phyloP scores from a whole-genome alignment of 2,113 vertebrate genomes.

The Solea solea region DNA sequence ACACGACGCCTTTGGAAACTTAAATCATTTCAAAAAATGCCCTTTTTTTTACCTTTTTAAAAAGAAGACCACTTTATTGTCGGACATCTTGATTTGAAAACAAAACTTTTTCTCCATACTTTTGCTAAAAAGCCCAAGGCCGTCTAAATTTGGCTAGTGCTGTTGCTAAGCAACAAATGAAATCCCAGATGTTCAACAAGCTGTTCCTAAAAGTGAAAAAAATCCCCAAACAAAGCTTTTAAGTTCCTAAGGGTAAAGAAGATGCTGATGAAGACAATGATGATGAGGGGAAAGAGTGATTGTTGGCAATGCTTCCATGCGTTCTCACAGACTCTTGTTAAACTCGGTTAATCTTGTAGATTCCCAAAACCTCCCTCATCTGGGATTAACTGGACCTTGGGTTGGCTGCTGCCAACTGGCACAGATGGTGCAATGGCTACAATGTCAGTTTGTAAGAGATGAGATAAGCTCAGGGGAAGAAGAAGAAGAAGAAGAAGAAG shows the following conservation, averaged over 20 bases:
- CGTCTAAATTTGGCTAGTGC: background rate
- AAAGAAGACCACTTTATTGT: background rate
- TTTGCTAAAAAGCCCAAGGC: slow-evolving; percentile 1
- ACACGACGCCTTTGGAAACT: background rate
- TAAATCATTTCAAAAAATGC: background rate
- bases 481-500: background rate
- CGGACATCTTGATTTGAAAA: slow-evolving; percentile 1
- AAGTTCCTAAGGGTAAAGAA: slow-evolving; percentile 1
- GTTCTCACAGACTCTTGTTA: slow-evolving; percentile 66
- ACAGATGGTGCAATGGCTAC: slow-evolving; percentile 58
- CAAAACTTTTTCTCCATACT: background rate
- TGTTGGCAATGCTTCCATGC: slow-evolving; percentile 39
- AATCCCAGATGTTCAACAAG: slow-evolving; percentile 5
- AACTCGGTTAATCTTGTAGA: slow-evolving; percentile 68
- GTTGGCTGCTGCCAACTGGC: slow-evolving; percentile 51
- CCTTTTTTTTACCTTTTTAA: background rate
- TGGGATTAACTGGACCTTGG: slow-evolving; percentile 57
- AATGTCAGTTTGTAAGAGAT: slow-evolving; percentile 43
- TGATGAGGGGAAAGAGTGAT: slow-evolving; percentile 25
- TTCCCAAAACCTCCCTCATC: slow-evolving; percentile 59
- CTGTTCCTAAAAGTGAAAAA: slow-evolving; percentile 1
- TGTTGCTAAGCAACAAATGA: slow-evolving; percentile 28
- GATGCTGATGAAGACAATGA: background rate
- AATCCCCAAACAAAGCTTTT: too few relatives aligned
- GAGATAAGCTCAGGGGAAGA: slow-evolving; percentile 2